These are phyloP conservation scores for Zelostemma sp. DNA, from an alignment of 1,140 invertebrate genomes.

Conservation along the genomic window DNA sequence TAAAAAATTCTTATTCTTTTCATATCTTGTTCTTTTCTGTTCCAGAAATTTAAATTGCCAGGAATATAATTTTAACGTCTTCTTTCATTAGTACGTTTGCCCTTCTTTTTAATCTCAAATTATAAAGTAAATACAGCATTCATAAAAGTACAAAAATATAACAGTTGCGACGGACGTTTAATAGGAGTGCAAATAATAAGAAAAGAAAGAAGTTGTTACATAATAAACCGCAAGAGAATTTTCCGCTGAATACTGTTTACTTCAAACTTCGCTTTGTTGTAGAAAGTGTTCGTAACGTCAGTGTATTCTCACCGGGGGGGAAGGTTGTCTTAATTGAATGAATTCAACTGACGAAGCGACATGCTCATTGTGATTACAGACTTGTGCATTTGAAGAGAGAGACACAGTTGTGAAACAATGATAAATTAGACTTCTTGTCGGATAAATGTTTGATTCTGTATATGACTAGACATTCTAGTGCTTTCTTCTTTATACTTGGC, in stretches of 20 bases:
- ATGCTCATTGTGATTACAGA: slow-evolving; percentile 34
- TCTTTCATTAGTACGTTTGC: no score
- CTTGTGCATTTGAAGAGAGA: slow-evolving; percentile 26
- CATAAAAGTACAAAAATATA: no score
- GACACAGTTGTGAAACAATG: slow-evolving; percentile 35
- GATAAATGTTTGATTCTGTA: slow-evolving; percentile 40
- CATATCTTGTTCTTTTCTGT: no score
- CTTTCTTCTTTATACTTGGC: slow-evolving; percentile 28
- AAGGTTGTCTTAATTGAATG: slow-evolving; percentile 38
- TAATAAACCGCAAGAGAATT: no score
- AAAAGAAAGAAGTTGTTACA: no score
- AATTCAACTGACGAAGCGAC: slow-evolving; percentile 32
- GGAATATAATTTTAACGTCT: no score
- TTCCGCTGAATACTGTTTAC: slow-evolving; percentile 21
- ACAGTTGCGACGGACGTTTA: no score
- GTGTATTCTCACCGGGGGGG: slow-evolving; percentile 4
- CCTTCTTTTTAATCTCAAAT: no score
- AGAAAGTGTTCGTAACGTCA: slow-evolving; percentile 36
- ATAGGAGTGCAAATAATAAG: no score
- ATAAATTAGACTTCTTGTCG: slow-evolving; percentile 46
- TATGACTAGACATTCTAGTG: slow-evolving; percentile 18
- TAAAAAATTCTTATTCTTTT: no score
- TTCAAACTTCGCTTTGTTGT: slow-evolving; percentile 23
- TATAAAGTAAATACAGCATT: no score
- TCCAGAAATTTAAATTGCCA: no score